A percentile compares a stretch with the other conserved stretches of the same genome.
Conservation (phyloP, 2,797 vertebrate genomes). For the Pangasius krempfi region DNA sequence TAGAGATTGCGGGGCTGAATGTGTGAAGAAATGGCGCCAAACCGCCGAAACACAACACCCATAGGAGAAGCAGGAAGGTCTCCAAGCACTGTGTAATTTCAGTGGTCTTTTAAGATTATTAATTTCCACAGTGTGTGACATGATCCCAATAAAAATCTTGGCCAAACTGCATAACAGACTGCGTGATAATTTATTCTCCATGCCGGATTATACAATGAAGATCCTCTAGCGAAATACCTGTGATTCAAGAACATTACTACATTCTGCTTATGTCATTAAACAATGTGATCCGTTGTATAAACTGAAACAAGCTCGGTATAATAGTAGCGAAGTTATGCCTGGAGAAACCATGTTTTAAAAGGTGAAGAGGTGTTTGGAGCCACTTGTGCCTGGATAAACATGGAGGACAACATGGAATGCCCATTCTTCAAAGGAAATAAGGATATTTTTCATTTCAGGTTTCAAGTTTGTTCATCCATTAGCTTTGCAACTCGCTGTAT, state of each 20-base stretch:
- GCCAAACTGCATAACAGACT: not conserved
- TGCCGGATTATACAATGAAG: not conserved
- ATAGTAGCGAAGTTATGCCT: no score
- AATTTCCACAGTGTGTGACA: not conserved
- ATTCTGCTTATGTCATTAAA: not conserved
- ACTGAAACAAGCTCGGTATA: not conserved
- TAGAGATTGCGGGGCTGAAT: conserved; percentile 27
- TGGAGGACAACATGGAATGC: not conserved
- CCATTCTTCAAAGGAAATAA: not conserved
- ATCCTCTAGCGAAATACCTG: not conserved
- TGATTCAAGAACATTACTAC: not conserved
- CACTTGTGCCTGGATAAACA: not conserved
- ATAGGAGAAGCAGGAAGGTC: not conserved
- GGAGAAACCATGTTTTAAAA: not conserved
- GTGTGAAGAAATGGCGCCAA: conserved; percentile 5
- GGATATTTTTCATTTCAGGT: not conserved
- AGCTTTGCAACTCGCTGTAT: not conserved
- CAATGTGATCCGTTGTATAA: not conserved
- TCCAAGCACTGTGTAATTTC: not conserved
- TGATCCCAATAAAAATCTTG: no score
- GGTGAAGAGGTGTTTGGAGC: not conserved
- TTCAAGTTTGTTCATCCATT: not conserved
- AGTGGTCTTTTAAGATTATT: not conserved
- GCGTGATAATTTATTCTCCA: not conserved
- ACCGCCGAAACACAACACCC: not conserved